Percentiles rank a stretch among this genome's conserved stretches.
Evolutionary conservation across 92 coral and sea anemone species (phyloP).

Genomic region (Palythoa grandis): DNA sequence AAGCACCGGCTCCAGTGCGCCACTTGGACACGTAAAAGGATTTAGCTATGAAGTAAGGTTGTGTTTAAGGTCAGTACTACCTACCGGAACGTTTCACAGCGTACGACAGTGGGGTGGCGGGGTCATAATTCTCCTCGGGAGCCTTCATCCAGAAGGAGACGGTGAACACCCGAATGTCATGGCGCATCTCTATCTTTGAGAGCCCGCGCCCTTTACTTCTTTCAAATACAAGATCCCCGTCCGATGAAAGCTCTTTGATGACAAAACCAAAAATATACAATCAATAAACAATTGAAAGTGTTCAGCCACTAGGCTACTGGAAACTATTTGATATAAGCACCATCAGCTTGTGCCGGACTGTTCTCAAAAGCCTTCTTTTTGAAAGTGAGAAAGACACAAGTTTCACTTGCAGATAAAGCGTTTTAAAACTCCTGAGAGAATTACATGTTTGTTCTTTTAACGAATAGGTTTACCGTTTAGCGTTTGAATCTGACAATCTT

Average conservation of each 20-base stretch:
- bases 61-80: background rate
- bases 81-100: constrained; percentile 81
- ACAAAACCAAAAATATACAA: background rate
- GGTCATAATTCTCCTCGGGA: constrained; percentile 60
- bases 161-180: constrained; percentile 84
- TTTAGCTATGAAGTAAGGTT: no score
- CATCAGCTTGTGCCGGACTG: no score
- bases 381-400: no score
- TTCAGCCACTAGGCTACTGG: background rate
- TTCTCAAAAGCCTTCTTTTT: no score
- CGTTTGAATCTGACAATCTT: no score
- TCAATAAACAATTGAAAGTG: background rate
- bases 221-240: constrained; percentile 81
- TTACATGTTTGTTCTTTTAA: no score
- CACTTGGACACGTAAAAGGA: no score
- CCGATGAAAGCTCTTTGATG: constrained; percentile 62
- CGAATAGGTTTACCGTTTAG: no score
- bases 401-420: no score
- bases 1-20: no score
- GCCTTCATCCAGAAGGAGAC: constrained; percentile 97
- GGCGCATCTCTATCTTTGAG: constrained; percentile 74
- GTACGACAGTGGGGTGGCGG: constrained; percentile 95
- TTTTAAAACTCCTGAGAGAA: no score
- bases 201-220: constrained; percentile 75
- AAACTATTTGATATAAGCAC: background rate